These are phyloP conservation scores for Anadara kagoshimensis DNA, from an alignment of 1,140 invertebrate species.

Conservation along the genomic window DNA sequence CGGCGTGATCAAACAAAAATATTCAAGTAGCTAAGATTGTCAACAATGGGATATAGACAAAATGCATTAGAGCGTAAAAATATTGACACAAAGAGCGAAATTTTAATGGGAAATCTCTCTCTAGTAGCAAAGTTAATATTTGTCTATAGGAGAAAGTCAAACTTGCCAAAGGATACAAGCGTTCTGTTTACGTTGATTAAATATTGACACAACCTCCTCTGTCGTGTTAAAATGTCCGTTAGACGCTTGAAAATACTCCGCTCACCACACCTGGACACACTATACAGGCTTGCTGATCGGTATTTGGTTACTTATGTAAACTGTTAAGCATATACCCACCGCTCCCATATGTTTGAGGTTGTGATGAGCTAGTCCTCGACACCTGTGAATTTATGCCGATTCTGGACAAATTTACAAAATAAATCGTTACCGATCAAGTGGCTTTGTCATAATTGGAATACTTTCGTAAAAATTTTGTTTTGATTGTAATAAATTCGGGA, in stretches of 20 bases:
- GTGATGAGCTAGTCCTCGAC: conserved; percentile 5
- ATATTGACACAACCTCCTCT: conserved; percentile 39
- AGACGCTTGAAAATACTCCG: conserved; percentile 29
- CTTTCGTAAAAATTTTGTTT: no score
- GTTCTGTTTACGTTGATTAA: conserved; percentile 35
- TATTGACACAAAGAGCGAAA: conserved; percentile 28
- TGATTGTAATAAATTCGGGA: no score
- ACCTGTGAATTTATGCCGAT: conserved; percentile 17
- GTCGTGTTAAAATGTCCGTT: conserved; percentile 15
- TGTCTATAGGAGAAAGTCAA: conserved; percentile 28
- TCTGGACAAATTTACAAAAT: no score
- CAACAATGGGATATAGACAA: no score
- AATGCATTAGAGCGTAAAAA: conserved; percentile 16
- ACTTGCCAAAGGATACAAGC: conserved; percentile 39
- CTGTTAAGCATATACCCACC: not conserved
- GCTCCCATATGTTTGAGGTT: conserved; percentile 14
- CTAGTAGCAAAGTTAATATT: conserved; percentile 34
- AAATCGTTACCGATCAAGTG: no score
- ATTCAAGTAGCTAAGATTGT: no score
- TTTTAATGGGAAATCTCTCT: conserved; percentile 27
- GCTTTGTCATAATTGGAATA: no score
- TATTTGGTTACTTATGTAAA: conserved; percentile 6
- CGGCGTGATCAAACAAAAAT: no score
- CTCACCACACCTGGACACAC: conserved; percentile 22
- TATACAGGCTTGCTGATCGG: conserved; percentile 20